phyloP scores from a whole-genome alignment of 2,797 vertebrate genomes.

The Podarcis siculus region DNA sequence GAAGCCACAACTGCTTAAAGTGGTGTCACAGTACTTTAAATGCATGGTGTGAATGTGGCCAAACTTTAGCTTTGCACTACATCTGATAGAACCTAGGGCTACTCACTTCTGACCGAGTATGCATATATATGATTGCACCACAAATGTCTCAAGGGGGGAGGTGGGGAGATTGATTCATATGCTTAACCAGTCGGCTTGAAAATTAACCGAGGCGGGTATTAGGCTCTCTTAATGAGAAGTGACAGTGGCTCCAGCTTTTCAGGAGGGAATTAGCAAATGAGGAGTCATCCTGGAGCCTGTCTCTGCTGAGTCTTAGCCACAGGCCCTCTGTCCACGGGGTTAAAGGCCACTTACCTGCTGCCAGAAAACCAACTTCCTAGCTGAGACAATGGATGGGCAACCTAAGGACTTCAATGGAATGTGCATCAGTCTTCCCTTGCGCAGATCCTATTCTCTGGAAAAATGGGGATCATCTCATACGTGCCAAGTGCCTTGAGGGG shows the following conservation, averaged over 20 bases:
- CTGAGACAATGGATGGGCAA: background rate
- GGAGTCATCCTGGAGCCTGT: conserved; percentile 40
- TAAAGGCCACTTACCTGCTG: conserved; percentile 65
- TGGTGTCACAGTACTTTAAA: too few species aligned
- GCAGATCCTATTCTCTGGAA: background rate
- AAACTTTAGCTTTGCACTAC: too few species aligned
- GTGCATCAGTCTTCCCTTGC: background rate
- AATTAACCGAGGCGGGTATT: conserved; percentile 71
- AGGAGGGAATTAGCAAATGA: conserved; percentile 71
- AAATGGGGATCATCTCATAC: background rate
- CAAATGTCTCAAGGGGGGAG: conserved; percentile 86
- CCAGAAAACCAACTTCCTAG: conserved; percentile 6
- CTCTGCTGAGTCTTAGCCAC: background rate
- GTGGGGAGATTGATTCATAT: conserved; percentile 79
- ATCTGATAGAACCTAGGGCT: too few species aligned
- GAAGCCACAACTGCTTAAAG: too few species aligned
- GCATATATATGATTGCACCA: too few species aligned
- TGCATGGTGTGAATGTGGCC: too few species aligned
- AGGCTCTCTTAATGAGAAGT: conserved; percentile 87
- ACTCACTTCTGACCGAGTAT: too few species aligned
- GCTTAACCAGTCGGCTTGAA: conserved; percentile 81
- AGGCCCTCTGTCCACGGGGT: conserved; percentile 12
- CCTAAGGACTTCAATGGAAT: too few species aligned
- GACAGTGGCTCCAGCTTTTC: conserved; percentile 97
- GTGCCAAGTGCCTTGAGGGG: background rate